Evolutionary conservation across 1,140 invertebrate species (phyloP), one percentile per base, ranked within the genome.

Genomic region (Cyclargus thomasi): DNA sequence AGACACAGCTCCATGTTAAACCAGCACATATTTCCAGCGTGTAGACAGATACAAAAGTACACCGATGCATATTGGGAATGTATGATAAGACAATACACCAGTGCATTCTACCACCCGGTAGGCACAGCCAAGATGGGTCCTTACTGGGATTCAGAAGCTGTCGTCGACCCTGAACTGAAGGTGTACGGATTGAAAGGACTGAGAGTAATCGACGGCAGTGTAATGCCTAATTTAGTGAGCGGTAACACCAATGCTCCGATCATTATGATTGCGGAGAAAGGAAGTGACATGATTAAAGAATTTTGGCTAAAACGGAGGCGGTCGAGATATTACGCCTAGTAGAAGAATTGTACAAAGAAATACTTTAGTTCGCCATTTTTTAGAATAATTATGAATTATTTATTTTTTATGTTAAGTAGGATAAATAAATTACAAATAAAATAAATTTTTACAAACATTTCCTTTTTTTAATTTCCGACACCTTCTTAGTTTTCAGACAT

Each of bases 71-170:
- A 95, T 75, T 96, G 95, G 93, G 95, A 96, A 75, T 97, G 96
- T 76, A 95, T 96, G 94, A 95, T 96, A 5, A 89, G 95, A 14
- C 92, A 94, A 7, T 96, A 97, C 69, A 95, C 95, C 0, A 93
- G 93, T 0, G 97, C 97, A 0, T 92, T 92, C n/a, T 97, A 97
- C 80, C 97, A 98, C 92, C 96, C 97, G 0, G 94, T 96, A 0
- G 97, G 97, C 0, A 98, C 97, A 0, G 96, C 95, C 64, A 98
- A 97, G 83, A 99, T 99, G 97, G 97, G 97, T 0, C 95, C 95
- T 0, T 94, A 94, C 62, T 95, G 94, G 92, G 97, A 97, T 81
- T 91, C 93, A 10, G 93, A 94, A 4, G 96, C 97, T 0, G 97
- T 98, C 0, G 97, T 98, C 0, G 97, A 98, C 86, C 94, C 95